These are phyloP conservation scores for Cyphomyrus discorhynchus DNA, from an alignment of 2,113 vertebrate genomes.

Conservation along the genomic window DNA sequence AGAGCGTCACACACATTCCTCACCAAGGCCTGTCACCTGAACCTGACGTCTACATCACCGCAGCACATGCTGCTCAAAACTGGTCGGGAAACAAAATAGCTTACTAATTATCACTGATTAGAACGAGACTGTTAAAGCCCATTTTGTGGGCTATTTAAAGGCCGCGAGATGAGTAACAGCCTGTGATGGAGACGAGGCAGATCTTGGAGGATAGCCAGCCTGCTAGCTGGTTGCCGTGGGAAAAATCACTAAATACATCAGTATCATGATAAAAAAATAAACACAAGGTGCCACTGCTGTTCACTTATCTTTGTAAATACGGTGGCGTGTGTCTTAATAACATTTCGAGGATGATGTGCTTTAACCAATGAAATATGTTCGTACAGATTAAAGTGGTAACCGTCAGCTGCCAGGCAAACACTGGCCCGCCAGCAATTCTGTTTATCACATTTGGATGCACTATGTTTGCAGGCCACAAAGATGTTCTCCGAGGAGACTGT, in stretches of 20 bases:
- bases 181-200: background rate
- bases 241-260: conserved; percentile 1
- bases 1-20: background rate
- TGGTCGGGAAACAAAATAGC: background rate
- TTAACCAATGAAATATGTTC: background rate
- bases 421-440: background rate
- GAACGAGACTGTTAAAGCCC: background rate
- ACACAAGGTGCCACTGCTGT: background rate
- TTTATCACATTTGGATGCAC: background rate
- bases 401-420: background rate
- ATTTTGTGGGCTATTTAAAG: background rate
- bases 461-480: background rate
- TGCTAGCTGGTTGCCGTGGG: background rate
- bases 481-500: background rate
- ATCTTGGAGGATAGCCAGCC: background rate
- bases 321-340: background rate
- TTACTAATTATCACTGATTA: background rate
- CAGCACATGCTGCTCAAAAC: background rate
- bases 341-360: background rate
- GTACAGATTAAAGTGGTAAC: background rate
- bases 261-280: background rate
- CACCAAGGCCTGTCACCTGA: background rate
- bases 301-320: background rate
- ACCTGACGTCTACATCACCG: background rate
- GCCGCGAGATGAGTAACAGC: background rate